Conservation (phyloP, 1,140 invertebrate species). For the Eriocheir sinensis region DNA sequence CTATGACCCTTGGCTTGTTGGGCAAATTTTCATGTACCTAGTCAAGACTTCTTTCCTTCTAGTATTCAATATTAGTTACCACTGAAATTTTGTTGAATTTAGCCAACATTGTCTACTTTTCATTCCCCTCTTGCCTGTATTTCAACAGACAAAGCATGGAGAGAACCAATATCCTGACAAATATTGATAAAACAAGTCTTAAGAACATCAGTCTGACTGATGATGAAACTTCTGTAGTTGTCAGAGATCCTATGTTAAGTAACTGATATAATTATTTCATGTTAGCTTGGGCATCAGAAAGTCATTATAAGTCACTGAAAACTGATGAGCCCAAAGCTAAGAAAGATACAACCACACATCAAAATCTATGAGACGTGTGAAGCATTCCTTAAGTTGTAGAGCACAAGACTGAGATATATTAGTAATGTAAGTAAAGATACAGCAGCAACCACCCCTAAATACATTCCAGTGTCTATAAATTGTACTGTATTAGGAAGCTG, state of each 20-base stretch:
- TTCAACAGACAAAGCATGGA: background rate
- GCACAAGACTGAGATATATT: background rate
- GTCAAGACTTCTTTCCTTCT: background rate
- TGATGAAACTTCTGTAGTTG: background rate
- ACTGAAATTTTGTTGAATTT: background rate
- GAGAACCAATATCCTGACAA: background rate
- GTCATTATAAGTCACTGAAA: background rate
- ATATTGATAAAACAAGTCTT: no score
- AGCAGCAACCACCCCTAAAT: background rate
- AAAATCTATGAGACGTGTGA: background rate
- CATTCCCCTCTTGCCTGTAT: background rate
- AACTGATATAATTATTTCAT: background rate
- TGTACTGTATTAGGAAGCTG: slow-evolving; percentile 24
- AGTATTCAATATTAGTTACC: background rate
- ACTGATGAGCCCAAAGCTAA: background rate
- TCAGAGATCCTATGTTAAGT: background rate
- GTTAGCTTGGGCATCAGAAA: background rate
- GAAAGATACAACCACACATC: background rate
- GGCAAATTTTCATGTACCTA: background rate
- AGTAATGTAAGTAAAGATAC: background rate
- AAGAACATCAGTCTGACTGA: background rate
- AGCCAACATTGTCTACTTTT: no score
- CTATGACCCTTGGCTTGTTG: background rate
- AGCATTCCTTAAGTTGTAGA: background rate
- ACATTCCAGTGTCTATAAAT: slow-evolving; percentile 16